Conservation (phyloP, 2,888 invertebrate genomes). For the Eubasilissa splendida region DNA sequence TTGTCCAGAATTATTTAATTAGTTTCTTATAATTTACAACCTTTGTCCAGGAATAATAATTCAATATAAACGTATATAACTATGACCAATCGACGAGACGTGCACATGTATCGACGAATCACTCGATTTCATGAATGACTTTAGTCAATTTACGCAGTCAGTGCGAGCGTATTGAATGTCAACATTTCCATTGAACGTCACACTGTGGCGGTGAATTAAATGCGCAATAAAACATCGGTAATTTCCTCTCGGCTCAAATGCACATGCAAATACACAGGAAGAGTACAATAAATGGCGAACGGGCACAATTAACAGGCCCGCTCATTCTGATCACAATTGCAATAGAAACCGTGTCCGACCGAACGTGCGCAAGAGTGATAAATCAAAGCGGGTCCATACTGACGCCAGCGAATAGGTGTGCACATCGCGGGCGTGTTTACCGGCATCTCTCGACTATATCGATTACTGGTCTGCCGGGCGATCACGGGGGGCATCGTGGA, state of each 20-base stretch:
- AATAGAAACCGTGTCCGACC: neutral
- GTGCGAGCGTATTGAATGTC: no score
- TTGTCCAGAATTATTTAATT: no score
- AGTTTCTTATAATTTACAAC: no score
- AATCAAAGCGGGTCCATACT: slow-evolving; percentile 16
- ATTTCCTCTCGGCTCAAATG: slow-evolving; percentile 24
- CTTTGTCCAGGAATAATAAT: no score
- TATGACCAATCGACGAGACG: no score
- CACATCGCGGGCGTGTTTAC: slow-evolving; percentile 11
- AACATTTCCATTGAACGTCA: neutral
- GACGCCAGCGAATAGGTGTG: neutral
- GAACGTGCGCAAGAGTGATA: neutral
- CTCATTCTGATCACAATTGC: slow-evolving; percentile 24
- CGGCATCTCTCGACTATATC: neutral
- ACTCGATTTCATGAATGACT: no score
- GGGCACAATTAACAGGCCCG: slow-evolving; percentile 24
- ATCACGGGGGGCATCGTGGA: neutral
- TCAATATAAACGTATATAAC: no score
- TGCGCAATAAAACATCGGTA: slow-evolving; percentile 25
- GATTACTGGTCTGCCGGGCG: neutral
- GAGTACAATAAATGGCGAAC: slow-evolving; percentile 41
- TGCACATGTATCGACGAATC: no score
- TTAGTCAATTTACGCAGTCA: no score
- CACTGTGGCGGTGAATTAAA: neutral
- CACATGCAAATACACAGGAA: slow-evolving; percentile 47